phyloP scores from a whole-genome alignment of 2,113 vertebrate genomes.

The Ariopsis seemanni region DNA sequence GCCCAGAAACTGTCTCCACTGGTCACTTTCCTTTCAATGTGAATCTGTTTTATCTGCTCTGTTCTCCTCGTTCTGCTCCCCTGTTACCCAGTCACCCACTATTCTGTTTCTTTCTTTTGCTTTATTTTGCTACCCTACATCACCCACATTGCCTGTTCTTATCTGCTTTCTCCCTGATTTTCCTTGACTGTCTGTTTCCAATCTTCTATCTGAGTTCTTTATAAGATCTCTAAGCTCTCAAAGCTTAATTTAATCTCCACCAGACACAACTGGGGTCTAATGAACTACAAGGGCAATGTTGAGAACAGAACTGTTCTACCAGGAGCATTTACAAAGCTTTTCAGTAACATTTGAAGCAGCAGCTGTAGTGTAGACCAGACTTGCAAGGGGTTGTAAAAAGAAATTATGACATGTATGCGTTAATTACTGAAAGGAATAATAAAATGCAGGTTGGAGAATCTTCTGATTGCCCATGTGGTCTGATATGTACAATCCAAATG shows the following conservation, averaged over 20 bases:
- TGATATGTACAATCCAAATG: background rate
- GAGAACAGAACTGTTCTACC: background rate
- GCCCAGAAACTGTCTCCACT: constrained; percentile 6
- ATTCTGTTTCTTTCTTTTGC: constrained; percentile 10
- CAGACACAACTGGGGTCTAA: background rate
- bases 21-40: constrained; percentile 9
- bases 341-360: background rate
- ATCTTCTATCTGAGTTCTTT: background rate
- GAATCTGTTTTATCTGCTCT: constrained; percentile 2
- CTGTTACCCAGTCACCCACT: background rate
- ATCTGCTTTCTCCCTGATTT: background rate
- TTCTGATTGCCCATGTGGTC: background rate
- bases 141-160: background rate
- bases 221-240: background rate
- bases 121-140: background rate
- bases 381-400: background rate
- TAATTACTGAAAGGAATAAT: background rate
- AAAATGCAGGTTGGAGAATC: background rate
- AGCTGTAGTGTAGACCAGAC: background rate
- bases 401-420: background rate
- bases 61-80: background rate
- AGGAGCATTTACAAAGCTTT: background rate
- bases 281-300: background rate
- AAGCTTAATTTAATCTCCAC: background rate
- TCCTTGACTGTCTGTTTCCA: background rate